These are phyloP conservation scores for Portevinia maculata DNA, from an alignment of 2,888 invertebrate genomes.

Conservation along the genomic window DNA sequence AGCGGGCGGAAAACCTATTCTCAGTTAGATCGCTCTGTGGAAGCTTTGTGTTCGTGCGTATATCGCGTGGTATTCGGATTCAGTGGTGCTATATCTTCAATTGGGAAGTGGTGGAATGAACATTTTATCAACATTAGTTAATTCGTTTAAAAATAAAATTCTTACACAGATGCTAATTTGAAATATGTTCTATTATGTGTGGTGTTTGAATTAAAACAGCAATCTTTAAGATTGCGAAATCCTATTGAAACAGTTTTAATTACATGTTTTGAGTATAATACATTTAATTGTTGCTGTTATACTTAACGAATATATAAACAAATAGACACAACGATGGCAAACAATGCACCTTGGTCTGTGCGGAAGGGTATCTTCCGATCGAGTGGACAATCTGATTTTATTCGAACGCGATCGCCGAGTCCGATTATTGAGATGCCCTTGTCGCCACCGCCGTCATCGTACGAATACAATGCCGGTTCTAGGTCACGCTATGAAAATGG, in stretches of 20 bases:
- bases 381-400: conserved; percentile 82
- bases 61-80: conserved; percentile 16
- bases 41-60: conserved; percentile 39
- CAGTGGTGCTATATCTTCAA: conserved; percentile 22
- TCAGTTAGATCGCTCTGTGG: conserved; percentile 40
- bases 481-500: conserved; percentile 61
- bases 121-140: conserved; percentile 69
- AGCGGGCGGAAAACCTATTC: conserved; percentile 35
- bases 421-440: conserved; percentile 83
- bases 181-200: conserved; percentile 21
- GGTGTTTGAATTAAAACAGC: conserved; percentile 14
- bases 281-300: not conserved
- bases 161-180: conserved; percentile 60
- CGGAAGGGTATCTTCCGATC: conserved; percentile 85
- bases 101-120: conserved; percentile 20
- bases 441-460: conserved; percentile 77
- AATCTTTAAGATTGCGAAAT: conserved; percentile 9
- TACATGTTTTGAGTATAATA: conserved; percentile 12
- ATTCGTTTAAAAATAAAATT: conserved; percentile 73
- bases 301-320: conserved; percentile 20
- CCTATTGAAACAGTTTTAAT: conserved; percentile 35
- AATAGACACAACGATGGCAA: conserved; percentile 80
- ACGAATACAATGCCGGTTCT: conserved; percentile 46
- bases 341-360: conserved; percentile 90
- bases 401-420: conserved; percentile 81